Evolutionary conservation across 2,113 vertebrate species (phyloP).

Genomic region (Ciconia maguari): DNA sequence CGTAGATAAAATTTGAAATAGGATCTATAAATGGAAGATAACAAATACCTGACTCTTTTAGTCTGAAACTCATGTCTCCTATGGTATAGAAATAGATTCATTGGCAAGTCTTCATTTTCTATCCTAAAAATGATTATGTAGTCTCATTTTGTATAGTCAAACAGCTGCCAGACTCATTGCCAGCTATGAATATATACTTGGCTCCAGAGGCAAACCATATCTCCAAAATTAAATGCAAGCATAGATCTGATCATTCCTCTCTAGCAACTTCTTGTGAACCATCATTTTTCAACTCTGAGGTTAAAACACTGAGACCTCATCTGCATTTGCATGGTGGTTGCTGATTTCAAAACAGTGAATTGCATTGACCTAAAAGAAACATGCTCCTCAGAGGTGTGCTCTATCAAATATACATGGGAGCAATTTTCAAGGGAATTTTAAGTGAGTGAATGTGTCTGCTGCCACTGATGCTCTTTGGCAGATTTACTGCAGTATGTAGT

Average conservation of each 20-base stretch:
- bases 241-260: background rate
- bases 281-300: background rate
- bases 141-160: conserved; percentile 9
- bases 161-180: conserved; percentile 37
- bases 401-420: conserved; percentile 29
- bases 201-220: conserved; percentile 47
- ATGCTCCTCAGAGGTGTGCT: background rate
- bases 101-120: conserved; percentile 37
- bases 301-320: background rate
- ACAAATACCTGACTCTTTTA: conserved; percentile 26
- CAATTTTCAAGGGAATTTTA: background rate
- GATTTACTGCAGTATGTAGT: background rate
- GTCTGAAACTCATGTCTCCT: conserved; percentile 22
- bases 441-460: background rate
- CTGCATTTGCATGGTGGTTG: background rate
- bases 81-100: conserved; percentile 36
- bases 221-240: conserved; percentile 42
- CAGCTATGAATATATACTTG: conserved; percentile 51
- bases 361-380: background rate
- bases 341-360: background rate
- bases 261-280: background rate
- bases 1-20: background rate
- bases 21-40: conserved; percentile 45
- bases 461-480: background rate
- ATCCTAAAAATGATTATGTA: conserved; percentile 44